A percentile compares a stretch with the other conserved stretches of the same genome.
Conservation (phyloP, 2,113 vertebrate species). For the Phocoena sinus region DNA sequence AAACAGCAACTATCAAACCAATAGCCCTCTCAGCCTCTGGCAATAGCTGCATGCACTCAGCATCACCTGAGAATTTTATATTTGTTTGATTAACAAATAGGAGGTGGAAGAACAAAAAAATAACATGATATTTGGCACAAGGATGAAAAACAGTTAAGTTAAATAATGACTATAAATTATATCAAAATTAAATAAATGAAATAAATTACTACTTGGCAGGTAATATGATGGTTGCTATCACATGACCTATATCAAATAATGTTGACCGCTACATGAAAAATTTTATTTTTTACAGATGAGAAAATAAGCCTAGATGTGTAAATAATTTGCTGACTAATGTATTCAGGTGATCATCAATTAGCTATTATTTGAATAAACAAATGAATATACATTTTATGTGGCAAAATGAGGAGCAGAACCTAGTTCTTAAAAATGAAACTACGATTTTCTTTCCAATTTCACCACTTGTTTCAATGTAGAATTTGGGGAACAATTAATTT, state of each 20-base stretch:
- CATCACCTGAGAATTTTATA: slow-evolving; percentile 12
- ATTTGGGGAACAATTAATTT: neutral
- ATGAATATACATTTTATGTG: neutral
- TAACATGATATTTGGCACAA: neutral
- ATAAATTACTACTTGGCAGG: neutral
- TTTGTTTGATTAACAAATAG: slow-evolving; percentile 4
- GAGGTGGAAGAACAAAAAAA: neutral
- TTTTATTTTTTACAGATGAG: neutral
- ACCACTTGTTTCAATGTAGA: neutral
- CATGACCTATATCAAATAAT: neutral
- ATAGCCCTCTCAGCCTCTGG: neutral
- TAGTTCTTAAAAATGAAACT: neutral
- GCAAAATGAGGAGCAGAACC: neutral
- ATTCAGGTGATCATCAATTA: neutral
- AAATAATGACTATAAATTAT: slow-evolving; percentile 26
- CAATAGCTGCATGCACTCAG: neutral
- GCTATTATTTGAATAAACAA: neutral
- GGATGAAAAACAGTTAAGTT: neutral
- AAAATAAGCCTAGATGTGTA: neutral
- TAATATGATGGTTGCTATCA: neutral
- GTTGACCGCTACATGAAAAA: neutral
- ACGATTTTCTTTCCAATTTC: neutral
- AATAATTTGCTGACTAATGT: neutral
- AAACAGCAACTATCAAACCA: slow-evolving; percentile 40
- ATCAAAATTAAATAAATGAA: neutral